Percentiles rank a stretch among this genome's conserved stretches.
These are phyloP conservation scores for Corythornis madagascariensis DNA, from an alignment of 2,113 vertebrate genomes.

Conservation along the genomic window DNA sequence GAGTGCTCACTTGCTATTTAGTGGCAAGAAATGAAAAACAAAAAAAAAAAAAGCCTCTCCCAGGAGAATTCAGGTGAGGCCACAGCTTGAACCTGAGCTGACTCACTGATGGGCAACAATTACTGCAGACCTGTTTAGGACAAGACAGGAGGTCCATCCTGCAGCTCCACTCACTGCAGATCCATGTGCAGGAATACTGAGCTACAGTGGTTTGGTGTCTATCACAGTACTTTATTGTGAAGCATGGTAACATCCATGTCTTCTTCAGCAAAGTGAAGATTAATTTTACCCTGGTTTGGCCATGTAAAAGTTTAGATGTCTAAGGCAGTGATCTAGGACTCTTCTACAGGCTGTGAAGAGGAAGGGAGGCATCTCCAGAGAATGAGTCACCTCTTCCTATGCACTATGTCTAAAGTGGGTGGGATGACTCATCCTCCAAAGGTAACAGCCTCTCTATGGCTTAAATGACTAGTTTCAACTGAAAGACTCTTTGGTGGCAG, in stretches of 20 bases:
- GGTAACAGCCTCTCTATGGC: constrained; percentile 1
- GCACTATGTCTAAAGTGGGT: constrained; percentile 45
- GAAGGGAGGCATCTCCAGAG: constrained; percentile 17
- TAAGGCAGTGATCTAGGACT: not conserved
- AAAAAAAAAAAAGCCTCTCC: not conserved
- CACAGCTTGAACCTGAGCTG: not conserved
- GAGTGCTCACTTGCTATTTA: not conserved
- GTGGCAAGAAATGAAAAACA: not conserved
- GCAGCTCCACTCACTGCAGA: not conserved
- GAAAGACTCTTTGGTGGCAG: not conserved
- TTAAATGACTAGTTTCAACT: constrained; percentile 27
- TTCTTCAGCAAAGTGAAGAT: not conserved
- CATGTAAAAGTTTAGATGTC: not conserved
- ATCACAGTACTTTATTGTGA: not conserved
- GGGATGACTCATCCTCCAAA: constrained; percentile 57
- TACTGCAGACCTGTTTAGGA: not conserved
- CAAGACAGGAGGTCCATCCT: not conserved
- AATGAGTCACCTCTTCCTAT: constrained; percentile 47
- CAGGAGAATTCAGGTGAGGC: not conserved
- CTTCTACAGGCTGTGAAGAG: not conserved
- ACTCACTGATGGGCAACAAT: not conserved
- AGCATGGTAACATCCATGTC: not conserved
- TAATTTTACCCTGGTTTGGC: not conserved
- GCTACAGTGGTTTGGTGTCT: not conserved
- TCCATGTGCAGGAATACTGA: not conserved